Base-by-base conservation (phyloP, 2,113 vertebrate species). In the Odontesthes bonariensis region DNA sequence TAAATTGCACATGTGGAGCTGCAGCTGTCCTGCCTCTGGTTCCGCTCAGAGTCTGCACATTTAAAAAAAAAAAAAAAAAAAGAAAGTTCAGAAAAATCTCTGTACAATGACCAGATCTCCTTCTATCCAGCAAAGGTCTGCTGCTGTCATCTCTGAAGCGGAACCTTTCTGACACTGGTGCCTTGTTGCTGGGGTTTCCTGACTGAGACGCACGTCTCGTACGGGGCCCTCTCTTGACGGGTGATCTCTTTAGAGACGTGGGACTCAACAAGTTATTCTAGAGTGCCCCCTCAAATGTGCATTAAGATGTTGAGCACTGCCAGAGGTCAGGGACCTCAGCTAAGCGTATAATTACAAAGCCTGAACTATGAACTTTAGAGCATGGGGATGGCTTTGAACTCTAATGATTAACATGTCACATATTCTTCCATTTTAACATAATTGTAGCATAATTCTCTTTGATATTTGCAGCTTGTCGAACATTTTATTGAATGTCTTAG, bases 101-200 rank as follows among this genome's bases (percentile, higher is more conserved):
- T n/a, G n/a, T 54, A 59, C 81, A 73, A 81, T 73, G 79, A 38
- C 68, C 71, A 69, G 55, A 66, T 65, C 49, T 54, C 58, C 69
- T 81, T 81, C 63, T 81, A 57, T 73, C 76, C 77, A n/a, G 16
- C 32, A 54, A 52, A 73, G 54, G 70, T 76, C 81, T 82, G 74
- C 66, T 86, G 86, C 77, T 58, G 55, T 76, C 57, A 22, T 66
- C 86, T 85, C 74, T 81, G 82, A 88, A 74, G 71, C 77, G 3
- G 58, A 73, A 81, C 88, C 23, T 77, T 72, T 82, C 73, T 77
- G 70, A 88, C 68, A 79, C 38, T 23, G 58, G 35, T 77, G 70
- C 61, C 53, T 38, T 20, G 19, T 83, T 80, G 56, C 70, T 78
- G 59, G 72, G 33, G 75, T 88, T 86, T 79, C 84, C 82, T 86